Conservation (phyloP, 1,140 invertebrate species). For the Bombus terrestris region DNA sequence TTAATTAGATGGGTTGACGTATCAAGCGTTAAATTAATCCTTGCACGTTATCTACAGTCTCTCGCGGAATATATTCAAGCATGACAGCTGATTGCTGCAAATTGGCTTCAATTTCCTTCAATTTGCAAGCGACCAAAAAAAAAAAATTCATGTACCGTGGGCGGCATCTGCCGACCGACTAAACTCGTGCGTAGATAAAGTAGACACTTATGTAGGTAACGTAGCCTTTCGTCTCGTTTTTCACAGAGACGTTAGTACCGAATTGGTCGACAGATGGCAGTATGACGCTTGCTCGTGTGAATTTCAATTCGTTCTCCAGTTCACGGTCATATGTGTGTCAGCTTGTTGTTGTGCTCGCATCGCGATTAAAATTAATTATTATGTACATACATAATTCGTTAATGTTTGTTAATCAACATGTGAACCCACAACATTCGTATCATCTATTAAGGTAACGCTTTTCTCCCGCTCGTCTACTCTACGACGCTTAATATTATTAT, state of each 20-base stretch:
- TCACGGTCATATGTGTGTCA: neutral
- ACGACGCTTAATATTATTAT: neutral
- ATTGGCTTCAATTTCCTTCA: slow-evolving; percentile 75
- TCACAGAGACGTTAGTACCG: neutral
- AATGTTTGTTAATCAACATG: neutral
- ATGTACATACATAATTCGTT: neutral
- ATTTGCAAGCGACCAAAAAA: slow-evolving; percentile 51
- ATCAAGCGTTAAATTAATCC: slow-evolving; percentile 68
- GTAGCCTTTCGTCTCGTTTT: too few relatives aligned
- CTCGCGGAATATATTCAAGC: slow-evolving; percentile 51
- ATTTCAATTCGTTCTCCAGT: neutral
- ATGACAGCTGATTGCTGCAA: slow-evolving; percentile 71
- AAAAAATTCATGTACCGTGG: slow-evolving; percentile 33
- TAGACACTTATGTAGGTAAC: neutral
- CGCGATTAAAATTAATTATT: neutral
- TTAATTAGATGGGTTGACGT: slow-evolving; percentile 67
- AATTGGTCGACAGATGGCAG: slow-evolving; percentile 1
- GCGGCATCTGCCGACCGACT: slow-evolving; percentile 58
- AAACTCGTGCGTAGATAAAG: neutral
- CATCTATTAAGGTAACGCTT: neutral
- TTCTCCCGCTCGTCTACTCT: neutral
- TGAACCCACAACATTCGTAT: too few relatives aligned
- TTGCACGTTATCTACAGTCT: slow-evolving; percentile 48
- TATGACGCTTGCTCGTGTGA: neutral
- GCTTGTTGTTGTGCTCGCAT: neutral